Evolutionary conservation across 2,797 vertebrate genomes (phyloP).

Genomic region (Bovichtus diacanthus): DNA sequence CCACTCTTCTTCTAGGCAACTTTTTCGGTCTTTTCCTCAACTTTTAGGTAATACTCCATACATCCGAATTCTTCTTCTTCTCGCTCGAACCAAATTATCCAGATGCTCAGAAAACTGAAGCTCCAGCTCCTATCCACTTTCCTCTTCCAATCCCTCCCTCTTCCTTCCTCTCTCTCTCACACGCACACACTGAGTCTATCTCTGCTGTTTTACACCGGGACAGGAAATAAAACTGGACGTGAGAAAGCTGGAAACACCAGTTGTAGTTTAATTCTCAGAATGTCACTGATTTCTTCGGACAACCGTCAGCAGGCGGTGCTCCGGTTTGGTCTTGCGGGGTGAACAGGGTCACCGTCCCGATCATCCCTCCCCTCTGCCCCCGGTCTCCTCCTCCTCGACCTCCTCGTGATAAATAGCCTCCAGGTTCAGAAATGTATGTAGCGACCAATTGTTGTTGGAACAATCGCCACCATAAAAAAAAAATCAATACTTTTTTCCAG

Average conservation of each 20-base stretch:
- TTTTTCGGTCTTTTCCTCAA: background rate
- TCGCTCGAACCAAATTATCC: slow-evolving; percentile 27
- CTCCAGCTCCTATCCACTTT: slow-evolving; percentile 58
- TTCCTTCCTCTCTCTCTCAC: slow-evolving; percentile 48
- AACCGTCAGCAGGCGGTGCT: slow-evolving; percentile 24
- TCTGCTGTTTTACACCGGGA: background rate
- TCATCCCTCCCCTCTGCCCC: slow-evolving; percentile 38
- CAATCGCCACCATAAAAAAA: slow-evolving; percentile 8
- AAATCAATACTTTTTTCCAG: slow-evolving; percentile 33
- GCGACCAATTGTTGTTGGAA: background rate
- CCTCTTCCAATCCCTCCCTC: slow-evolving; percentile 65
- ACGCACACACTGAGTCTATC: background rate
- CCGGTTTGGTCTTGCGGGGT: slow-evolving; percentile 32
- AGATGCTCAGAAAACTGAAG: slow-evolving; percentile 62
- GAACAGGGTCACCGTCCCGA: slow-evolving; percentile 58
- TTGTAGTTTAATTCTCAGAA: background rate
- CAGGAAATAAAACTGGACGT: slow-evolving; percentile 14
- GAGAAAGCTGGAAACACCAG: background rate
- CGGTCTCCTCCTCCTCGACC: slow-evolving; percentile 15
- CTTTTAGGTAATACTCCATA: slow-evolving; percentile 7
- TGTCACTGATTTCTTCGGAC: slow-evolving; percentile 17
- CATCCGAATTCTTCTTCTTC: background rate
- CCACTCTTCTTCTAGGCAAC: background rate
- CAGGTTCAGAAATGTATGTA: background rate
- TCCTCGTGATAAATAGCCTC: slow-evolving; percentile 10